phyloP scores from a whole-genome alignment of 2,797 vertebrate genomes.

The Delichon dasypus region DNA sequence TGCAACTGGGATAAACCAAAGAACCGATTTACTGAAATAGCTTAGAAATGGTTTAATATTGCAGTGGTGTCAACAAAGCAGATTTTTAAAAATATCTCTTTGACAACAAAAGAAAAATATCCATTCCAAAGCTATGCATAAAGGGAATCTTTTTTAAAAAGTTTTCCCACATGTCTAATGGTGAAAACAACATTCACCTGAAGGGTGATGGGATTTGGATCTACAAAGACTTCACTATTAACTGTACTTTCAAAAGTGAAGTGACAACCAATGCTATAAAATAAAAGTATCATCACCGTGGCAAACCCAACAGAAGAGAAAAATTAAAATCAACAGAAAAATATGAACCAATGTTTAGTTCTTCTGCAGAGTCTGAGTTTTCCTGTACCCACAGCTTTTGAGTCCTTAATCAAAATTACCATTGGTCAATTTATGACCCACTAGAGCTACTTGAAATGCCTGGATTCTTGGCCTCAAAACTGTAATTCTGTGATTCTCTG shows the following conservation, averaged over 20 bases:
- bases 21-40: slow-evolving; percentile 46
- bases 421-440: background rate
- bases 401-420: background rate
- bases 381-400: background rate
- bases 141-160: background rate
- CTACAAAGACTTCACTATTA: background rate
- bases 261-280: background rate
- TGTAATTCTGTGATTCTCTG: background rate
- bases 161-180: background rate
- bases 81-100: slow-evolving; percentile 56
- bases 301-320: background rate
- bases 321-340: background rate
- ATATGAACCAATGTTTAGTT: background rate
- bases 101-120: slow-evolving; percentile 44
- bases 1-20: slow-evolving; percentile 49
- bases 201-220: background rate
- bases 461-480: background rate
- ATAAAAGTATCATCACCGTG: background rate
- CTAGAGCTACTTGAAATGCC: background rate
- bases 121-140: background rate
- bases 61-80: slow-evolving; percentile 45
- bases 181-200: background rate
- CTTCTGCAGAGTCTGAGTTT: background rate
- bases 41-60: slow-evolving; percentile 61
- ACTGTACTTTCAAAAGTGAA: background rate